Evolutionary conservation across 2,888 invertebrate species (phyloP).

Genomic region (Euclidia mi): DNA sequence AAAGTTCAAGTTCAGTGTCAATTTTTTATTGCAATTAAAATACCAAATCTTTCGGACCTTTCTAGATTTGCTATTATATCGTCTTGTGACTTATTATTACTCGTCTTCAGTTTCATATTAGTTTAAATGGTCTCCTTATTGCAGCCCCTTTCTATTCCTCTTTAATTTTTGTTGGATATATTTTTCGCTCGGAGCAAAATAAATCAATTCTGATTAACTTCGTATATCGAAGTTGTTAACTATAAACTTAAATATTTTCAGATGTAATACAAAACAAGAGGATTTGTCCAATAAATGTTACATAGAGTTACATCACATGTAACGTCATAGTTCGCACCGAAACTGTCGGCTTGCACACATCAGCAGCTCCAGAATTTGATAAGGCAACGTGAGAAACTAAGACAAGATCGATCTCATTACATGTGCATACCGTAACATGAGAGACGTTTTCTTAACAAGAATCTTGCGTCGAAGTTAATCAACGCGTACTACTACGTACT

Average conservation of each 20-base stretch:
- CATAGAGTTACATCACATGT: conserved; percentile 2
- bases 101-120: background rate
- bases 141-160: background rate
- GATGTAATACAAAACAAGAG: conserved; percentile 8
- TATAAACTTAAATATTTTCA: conserved; percentile 2
- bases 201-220: conserved; percentile 1
- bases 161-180: background rate
- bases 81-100: background rate
- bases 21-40: background rate
- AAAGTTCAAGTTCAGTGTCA: conserved; percentile 40
- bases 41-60: background rate
- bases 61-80: background rate
- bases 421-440: conserved; percentile 24
- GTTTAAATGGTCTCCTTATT: background rate
- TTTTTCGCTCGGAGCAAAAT: background rate
- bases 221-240: background rate
- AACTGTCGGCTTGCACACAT: background rate
- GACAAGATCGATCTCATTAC: conserved; percentile 23
- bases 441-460: conserved; percentile 34
- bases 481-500: conserved; percentile 41
- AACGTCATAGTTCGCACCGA: conserved; percentile 4
- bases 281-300: background rate
- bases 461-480: conserved; percentile 28
- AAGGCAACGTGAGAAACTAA: conserved; percentile 10
- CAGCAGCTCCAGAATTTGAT: conserved; percentile 11